A percentile compares a stretch with the other conserved stretches of the same genome.
These are phyloP conservation scores for Hydrophis major DNA, from an alignment of 2,797 vertebrate species.

Conservation along the genomic window DNA sequence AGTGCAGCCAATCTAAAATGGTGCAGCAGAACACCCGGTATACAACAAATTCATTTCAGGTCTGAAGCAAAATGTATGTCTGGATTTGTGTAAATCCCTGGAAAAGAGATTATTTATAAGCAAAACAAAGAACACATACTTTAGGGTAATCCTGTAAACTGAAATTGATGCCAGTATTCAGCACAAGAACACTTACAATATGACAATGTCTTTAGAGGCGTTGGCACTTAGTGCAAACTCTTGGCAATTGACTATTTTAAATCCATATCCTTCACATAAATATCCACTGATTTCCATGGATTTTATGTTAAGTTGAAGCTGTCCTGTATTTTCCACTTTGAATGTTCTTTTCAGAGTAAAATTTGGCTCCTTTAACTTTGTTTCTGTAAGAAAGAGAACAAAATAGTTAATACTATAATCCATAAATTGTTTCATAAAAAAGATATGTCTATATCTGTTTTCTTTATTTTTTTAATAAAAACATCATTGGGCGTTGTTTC, in stretches of 20 bases:
- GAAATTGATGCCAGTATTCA: neutral
- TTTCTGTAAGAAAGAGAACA: constrained; percentile 72
- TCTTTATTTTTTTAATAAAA: neutral
- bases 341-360: constrained; percentile 91
- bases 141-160: neutral
- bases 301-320: constrained; percentile 86
- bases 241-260: constrained; percentile 96
- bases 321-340: constrained; percentile 92
- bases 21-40: neutral
- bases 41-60: neutral
- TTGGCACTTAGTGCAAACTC: constrained; percentile 93
- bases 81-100: neutral
- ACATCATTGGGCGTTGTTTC: neutral
- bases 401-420: constrained; percentile 3
- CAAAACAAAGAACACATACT: accelerated
- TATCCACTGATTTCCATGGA: constrained; percentile 92
- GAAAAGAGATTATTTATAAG: too few relatives aligned
- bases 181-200: constrained; percentile 82
- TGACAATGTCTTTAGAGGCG: constrained; percentile 91
- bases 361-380: constrained; percentile 89
- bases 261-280: constrained; percentile 93
- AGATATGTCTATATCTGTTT: neutral
- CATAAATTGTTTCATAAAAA: neutral
- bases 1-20: neutral
- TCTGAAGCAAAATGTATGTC: neutral